Evolutionary conservation across 2,797 vertebrate genomes (phyloP), one percentile per base, ranked within the genome.

Genomic region (Meda fulgida): DNA sequence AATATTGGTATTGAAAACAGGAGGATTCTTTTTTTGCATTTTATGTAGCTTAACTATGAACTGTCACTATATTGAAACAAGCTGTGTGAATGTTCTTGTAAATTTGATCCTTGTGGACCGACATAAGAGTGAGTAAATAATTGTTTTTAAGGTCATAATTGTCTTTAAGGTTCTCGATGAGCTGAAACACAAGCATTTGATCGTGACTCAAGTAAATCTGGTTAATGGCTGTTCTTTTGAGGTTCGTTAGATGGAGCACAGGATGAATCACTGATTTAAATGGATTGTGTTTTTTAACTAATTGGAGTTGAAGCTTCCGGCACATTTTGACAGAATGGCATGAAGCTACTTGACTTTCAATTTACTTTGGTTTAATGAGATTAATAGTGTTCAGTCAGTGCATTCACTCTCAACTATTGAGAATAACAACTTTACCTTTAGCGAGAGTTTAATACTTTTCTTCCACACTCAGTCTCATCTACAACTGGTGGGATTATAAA

Each of bases 191-290:
- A 8, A 71, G 65, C n/a, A 55, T 43, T 69, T 79, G 73, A 72
- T 73, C 43, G 40, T 65, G 67, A 81, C 75, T 81, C 53, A 73
- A 79, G 75, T 38, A 83, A 78, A 77, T 80, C 43, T 31, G 36
- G n/a, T 81, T 81, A 84, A 84, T 86, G 55, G 40, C 16, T 81
- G 81, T 83, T 84, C 65, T 85, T 83, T 71, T 69, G 38, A 51
- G 71, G 70, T 53, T 81, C 71, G 69, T 84, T 78, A 69, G 86
- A 85, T 43, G 48, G 70, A 86, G 60, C 26, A 38, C 40, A 51
- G 36, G 80, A 89, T 89, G 81, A 84, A 86, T 84, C 79, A 66
- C 60, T 55, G 70, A 81, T 66, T 53, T 81, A 76, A 80, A 85
- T 72, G 51, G 72, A 83, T 72, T 73, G 67, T 71, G 76, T 73